Evolutionary conservation across 2,797 vertebrate genomes (phyloP).

Genomic region (Myotis planiceps): DNA sequence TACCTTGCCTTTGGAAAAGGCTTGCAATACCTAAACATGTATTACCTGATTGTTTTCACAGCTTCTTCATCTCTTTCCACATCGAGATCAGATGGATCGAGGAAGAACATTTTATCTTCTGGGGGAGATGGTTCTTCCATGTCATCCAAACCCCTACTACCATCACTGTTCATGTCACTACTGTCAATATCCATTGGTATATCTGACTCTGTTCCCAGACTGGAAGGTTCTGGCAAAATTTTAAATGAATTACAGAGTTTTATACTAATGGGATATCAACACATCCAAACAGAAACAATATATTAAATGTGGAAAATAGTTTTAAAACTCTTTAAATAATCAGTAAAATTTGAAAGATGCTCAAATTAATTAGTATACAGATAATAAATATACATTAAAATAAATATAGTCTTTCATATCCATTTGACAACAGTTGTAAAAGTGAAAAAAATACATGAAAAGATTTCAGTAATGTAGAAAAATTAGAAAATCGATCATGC

Average conservation of each 20-base stretch:
- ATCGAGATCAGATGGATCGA: constrained; percentile 94
- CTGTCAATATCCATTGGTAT: constrained; percentile 97
- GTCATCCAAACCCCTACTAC: constrained; percentile 93
- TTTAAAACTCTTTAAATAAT: constrained; percentile 30
- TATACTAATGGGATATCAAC: constrained; percentile 8
- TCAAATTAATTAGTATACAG: constrained; percentile 1
- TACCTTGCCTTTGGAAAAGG: background rate
- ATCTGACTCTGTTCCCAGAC: constrained; percentile 94
- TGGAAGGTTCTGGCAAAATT: constrained; percentile 92
- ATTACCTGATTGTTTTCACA: constrained; percentile 95
- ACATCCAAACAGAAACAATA: background rate
- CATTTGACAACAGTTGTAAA: background rate
- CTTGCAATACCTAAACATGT: background rate
- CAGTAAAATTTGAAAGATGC: constrained; percentile 12
- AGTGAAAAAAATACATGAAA: background rate
- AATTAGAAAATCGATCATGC: background rate
- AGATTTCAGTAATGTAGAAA: constrained; percentile 10
- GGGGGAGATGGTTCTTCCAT: constrained; percentile 94
- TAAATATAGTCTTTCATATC: background rate
- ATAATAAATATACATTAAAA: background rate
- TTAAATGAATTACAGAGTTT: constrained; percentile 57
- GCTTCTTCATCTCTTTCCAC: constrained; percentile 96
- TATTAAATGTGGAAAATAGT: background rate
- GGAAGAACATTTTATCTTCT: constrained; percentile 96
- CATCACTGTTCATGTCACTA: constrained; percentile 92